A percentile compares a stretch with the other conserved stretches of the same genome.
These are phyloP conservation scores for Tapirus terrestris DNA, from an alignment of 2,113 vertebrate species.

Conservation along the genomic window DNA sequence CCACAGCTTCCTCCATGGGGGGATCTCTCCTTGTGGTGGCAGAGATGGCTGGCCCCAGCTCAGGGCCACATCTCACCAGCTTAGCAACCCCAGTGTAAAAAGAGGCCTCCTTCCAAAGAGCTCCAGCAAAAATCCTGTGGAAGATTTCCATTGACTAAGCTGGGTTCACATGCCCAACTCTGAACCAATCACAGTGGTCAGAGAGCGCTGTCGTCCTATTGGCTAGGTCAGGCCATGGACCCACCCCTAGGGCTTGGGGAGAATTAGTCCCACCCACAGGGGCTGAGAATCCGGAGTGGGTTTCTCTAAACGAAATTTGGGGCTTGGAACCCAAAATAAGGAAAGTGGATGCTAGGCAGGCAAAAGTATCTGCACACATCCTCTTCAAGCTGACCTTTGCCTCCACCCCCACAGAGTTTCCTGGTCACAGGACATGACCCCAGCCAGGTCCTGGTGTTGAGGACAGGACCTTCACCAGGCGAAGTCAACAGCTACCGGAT, in stretches of 20 bases:
- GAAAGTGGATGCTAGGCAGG: neutral
- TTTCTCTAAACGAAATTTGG: neutral
- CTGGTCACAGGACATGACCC: slow-evolving; percentile 75
- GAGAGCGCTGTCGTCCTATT: neutral
- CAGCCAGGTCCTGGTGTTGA: slow-evolving; percentile 76
- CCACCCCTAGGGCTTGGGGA: neutral
- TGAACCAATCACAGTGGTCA: neutral
- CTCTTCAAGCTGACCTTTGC: neutral
- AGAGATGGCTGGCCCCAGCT: neutral
- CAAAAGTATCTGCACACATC: neutral
- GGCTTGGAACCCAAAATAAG: neutral
- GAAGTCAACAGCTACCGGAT: slow-evolving; percentile 80
- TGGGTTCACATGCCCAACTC: neutral
- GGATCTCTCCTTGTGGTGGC: neutral
- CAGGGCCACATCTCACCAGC: neutral
- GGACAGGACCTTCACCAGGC: slow-evolving; percentile 46
- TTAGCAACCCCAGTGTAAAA: neutral
- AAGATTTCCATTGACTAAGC: neutral
- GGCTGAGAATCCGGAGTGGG: neutral
- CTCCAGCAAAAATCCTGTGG: neutral
- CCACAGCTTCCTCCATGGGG: neutral
- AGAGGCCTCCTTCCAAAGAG: neutral
- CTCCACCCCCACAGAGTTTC: slow-evolving; percentile 80
- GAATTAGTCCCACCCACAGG: neutral
- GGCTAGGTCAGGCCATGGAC: neutral